phyloP scores from a whole-genome alignment of 2,888 invertebrate species.

The Drosophila ochracea region DNA sequence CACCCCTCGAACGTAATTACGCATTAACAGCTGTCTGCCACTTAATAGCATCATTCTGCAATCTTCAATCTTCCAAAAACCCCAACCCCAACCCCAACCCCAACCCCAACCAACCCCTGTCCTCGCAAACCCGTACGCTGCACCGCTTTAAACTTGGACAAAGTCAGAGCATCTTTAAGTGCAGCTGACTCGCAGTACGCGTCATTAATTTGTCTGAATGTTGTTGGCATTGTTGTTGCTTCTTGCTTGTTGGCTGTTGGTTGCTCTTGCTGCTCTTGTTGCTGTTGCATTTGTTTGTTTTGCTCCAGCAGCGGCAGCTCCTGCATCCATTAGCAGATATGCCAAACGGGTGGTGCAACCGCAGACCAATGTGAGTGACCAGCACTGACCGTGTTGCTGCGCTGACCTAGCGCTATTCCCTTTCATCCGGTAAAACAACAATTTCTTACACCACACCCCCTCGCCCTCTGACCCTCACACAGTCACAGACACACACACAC shows the following conservation, averaged over 20 bases:
- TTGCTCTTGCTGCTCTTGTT: background rate
- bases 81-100: background rate
- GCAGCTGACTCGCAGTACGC: constrained; percentile 48
- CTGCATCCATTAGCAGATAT: constrained; percentile 62
- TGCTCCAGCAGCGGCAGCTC: constrained; percentile 11
- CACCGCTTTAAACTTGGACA: constrained; percentile 41
- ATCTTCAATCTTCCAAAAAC: background rate
- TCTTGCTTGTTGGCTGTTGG: background rate
- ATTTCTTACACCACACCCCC: constrained; percentile 11
- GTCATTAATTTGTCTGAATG: constrained; percentile 73
- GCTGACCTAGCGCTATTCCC: constrained; percentile 34
- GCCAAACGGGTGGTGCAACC: constrained; percentile 45
- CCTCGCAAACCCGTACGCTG: background rate
- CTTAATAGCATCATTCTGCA: constrained; percentile 37
- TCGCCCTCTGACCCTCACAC: background rate
- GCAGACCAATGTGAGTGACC: constrained; percentile 63
- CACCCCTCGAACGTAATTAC: constrained; percentile 45
- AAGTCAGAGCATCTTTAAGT: constrained; percentile 57
- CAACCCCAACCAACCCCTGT: background rate
- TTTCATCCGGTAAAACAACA: constrained; percentile 35
- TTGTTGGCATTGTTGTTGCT: constrained; percentile 38
- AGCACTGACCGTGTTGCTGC: constrained; percentile 17
- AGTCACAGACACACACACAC: background rate
- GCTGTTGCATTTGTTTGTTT: constrained; percentile 31
- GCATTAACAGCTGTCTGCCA: constrained; percentile 68